These are phyloP conservation scores for Deilephila porcellus DNA, from an alignment of 2,888 invertebrate species.

Conservation along the genomic window DNA sequence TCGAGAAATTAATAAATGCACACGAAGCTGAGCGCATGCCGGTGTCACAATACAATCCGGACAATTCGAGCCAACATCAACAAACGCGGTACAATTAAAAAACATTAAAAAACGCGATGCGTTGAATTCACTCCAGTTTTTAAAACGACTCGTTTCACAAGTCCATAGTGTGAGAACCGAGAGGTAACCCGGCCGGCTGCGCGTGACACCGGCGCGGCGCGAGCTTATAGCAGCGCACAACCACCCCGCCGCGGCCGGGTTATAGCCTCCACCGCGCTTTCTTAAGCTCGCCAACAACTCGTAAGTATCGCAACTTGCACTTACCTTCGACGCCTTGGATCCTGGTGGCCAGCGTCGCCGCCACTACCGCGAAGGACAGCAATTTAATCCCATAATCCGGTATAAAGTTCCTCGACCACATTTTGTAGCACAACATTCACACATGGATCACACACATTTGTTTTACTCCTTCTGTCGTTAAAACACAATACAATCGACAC, in stretches of 20 bases:
- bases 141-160: slow-evolving; percentile 82
- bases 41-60: slow-evolving; percentile 57
- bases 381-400: slow-evolving; percentile 88
- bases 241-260: slow-evolving; percentile 64
- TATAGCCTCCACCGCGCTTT: slow-evolving; percentile 69
- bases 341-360: slow-evolving; percentile 76
- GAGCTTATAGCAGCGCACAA: slow-evolving; percentile 60
- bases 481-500: slow-evolving; percentile 76
- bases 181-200: slow-evolving; percentile 67
- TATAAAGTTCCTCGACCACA: slow-evolving; percentile 88
- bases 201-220: slow-evolving; percentile 52
- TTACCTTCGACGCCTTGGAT: slow-evolving; percentile 85
- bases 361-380: slow-evolving; percentile 75
- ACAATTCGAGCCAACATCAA: slow-evolving; percentile 57
- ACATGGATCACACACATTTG: slow-evolving; percentile 85
- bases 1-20: slow-evolving; percentile 37
- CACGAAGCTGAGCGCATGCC: slow-evolving; percentile 44
- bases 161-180: slow-evolving; percentile 81
- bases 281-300: slow-evolving; percentile 74
- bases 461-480: slow-evolving; percentile 80
- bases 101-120: slow-evolving; percentile 79
- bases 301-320: slow-evolving; percentile 62
- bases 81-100: slow-evolving; percentile 73
- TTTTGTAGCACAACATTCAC: slow-evolving; percentile 86
- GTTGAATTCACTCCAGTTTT: slow-evolving; percentile 83